phyloP scores from a whole-genome alignment of 1,140 invertebrate genomes.

The Bombus haemorrhoidalis region DNA sequence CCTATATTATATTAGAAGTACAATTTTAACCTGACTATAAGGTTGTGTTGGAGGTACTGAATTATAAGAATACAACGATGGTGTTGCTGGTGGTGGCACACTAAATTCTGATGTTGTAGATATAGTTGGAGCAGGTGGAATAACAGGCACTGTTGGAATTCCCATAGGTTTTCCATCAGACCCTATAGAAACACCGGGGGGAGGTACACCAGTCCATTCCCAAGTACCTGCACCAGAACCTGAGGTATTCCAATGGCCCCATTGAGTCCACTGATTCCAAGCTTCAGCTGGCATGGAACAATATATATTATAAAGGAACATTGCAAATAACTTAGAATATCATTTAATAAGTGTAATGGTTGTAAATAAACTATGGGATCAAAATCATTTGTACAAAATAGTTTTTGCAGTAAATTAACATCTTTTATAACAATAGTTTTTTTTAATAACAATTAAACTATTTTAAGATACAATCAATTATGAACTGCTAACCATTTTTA shows the following conservation, averaged over 20 bases:
- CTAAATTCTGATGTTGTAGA: constrained; percentile 75
- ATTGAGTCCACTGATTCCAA: constrained; percentile 86
- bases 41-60: constrained; percentile 73
- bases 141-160: constrained; percentile 74
- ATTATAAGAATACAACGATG: constrained; percentile 80
- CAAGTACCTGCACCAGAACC: constrained; percentile 77
- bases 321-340: background rate
- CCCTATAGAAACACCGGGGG: constrained; percentile 76
- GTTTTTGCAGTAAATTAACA: background rate
- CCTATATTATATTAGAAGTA: constrained; percentile 39
- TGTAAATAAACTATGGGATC: background rate
- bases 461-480: too few relatives aligned
- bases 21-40: constrained; percentile 74
- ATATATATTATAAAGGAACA: background rate
- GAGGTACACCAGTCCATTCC: constrained; percentile 81
- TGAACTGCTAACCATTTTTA: too few relatives aligned
- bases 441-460: too few relatives aligned
- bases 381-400: background rate
- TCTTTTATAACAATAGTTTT: background rate
- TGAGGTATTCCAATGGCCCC: constrained; percentile 80
- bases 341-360: background rate
- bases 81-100: constrained; percentile 73
- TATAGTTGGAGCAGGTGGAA: constrained; percentile 79
- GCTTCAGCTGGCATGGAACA: constrained; percentile 74
- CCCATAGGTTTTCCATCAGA: constrained; percentile 80